Conservation (phyloP, 1,140 invertebrate genomes). For the Wiebesia pumilae region DNA sequence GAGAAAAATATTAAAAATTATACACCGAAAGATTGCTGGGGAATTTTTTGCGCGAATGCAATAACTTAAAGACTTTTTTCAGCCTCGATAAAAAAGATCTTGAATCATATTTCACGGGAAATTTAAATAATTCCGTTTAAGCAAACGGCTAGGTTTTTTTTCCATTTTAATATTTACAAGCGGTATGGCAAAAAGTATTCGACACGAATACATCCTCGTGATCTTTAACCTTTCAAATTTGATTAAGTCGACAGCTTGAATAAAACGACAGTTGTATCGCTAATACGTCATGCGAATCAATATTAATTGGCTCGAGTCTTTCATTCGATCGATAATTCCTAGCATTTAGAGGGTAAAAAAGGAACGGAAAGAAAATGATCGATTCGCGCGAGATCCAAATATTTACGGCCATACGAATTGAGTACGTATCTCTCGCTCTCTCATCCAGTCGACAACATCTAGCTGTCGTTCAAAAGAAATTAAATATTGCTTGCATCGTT, state of each 20-base stretch:
- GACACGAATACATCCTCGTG: background rate
- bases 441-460: background rate
- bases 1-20: no score
- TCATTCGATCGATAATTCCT: background rate
- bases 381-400: background rate
- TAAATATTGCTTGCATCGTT: background rate
- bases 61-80: no score
- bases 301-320: background rate
- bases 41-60: no score
- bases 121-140: no score
- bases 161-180: background rate
- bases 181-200: background rate
- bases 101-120: no score
- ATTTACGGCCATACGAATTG: background rate
- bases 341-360: background rate
- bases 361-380: slow-evolving; percentile 7
- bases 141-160: no score
- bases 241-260: background rate
- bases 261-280: background rate
- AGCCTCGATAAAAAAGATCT: no score
- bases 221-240: background rate
- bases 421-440: background rate
- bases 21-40: no score
- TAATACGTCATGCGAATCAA: background rate
- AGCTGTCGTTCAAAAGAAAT: background rate